A percentile compares a stretch with the other conserved stretches of the same genome.
phyloP scores from a whole-genome alignment of 2,797 vertebrate species.

The Moxostoma hubbsi region DNA sequence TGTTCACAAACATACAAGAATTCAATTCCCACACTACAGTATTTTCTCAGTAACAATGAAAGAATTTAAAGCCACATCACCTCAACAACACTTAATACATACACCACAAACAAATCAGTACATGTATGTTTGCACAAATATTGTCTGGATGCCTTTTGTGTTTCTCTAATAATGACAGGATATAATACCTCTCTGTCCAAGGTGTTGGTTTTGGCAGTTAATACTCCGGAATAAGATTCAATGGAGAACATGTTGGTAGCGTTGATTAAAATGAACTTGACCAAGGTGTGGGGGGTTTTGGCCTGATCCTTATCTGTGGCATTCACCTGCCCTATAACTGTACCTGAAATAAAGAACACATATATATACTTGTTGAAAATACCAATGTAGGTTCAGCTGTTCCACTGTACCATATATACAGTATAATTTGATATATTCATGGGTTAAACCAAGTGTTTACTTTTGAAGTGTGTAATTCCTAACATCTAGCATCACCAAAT shows the following conservation, averaged over 20 bases:
- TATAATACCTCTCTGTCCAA: slow-evolving; percentile 84
- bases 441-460: too few species aligned
- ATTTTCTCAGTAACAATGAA: neutral
- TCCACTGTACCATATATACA: neutral
- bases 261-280: slow-evolving; percentile 77
- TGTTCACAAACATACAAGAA: slow-evolving; percentile 9
- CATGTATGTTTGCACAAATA: too few species aligned
- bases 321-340: slow-evolving; percentile 74
- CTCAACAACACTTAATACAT: neutral
- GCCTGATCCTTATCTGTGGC: slow-evolving; percentile 81
- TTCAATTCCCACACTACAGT: neutral
- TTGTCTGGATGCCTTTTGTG: neutral
- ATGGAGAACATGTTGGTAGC: slow-evolving; percentile 72
- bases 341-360: slow-evolving; percentile 66
- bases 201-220: slow-evolving; percentile 65
- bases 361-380: neutral
- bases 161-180: neutral
- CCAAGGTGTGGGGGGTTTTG: slow-evolving; percentile 70
- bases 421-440: neutral
- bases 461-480: too few species aligned
- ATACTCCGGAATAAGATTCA: slow-evolving; percentile 71
- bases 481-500: too few species aligned
- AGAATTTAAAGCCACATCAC: neutral
- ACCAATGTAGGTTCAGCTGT: neutral
- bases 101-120: too few species aligned